Conservation (phyloP, 2,888 invertebrate species). For the Asteroscopus sphinx region DNA sequence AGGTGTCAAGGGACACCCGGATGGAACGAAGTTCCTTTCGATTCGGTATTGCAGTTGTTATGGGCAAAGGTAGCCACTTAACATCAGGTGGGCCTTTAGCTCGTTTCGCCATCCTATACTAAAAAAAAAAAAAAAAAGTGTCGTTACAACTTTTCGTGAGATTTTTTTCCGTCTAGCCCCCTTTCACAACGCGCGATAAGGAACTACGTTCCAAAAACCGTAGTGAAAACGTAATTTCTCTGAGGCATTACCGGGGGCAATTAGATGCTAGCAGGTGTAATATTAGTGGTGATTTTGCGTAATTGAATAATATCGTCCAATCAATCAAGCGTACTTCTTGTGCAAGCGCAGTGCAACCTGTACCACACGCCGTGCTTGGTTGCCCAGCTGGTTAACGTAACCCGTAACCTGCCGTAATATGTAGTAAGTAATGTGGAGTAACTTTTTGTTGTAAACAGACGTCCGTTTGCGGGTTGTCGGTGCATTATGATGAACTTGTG, state of each 20-base stretch:
- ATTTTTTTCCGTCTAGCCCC: too few species aligned
- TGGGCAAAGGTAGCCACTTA: too few species aligned
- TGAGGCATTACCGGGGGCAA: slow-evolving; percentile 18
- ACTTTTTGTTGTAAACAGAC: slow-evolving; percentile 21
- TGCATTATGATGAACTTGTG: slow-evolving; percentile 64
- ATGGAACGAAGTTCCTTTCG: too few species aligned
- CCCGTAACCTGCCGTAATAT: slow-evolving; percentile 17
- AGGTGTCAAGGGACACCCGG: too few species aligned
- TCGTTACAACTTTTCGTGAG: too few species aligned
- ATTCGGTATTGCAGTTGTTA: too few species aligned
- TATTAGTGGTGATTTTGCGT: slow-evolving; percentile 44
- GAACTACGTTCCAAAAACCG: too few species aligned
- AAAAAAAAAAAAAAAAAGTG: too few species aligned
- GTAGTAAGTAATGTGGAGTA: slow-evolving; percentile 37
- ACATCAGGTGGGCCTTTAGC: too few species aligned
- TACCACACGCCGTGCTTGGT: slow-evolving; percentile 22
- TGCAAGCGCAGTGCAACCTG: slow-evolving; percentile 39
- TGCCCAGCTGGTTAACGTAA: slow-evolving; percentile 41
- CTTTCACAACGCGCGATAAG: too few species aligned
- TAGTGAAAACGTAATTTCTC: slow-evolving; percentile 19
- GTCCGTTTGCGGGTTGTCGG: slow-evolving; percentile 26
- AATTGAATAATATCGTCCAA: slow-evolving; percentile 37
- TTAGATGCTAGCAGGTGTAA: slow-evolving; percentile 32
- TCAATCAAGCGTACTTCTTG: slow-evolving; percentile 46
- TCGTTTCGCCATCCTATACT: too few species aligned